These are phyloP conservation scores for Macropodus opercularis DNA, from an alignment of 2,797 vertebrate species.

Conservation along the genomic window DNA sequence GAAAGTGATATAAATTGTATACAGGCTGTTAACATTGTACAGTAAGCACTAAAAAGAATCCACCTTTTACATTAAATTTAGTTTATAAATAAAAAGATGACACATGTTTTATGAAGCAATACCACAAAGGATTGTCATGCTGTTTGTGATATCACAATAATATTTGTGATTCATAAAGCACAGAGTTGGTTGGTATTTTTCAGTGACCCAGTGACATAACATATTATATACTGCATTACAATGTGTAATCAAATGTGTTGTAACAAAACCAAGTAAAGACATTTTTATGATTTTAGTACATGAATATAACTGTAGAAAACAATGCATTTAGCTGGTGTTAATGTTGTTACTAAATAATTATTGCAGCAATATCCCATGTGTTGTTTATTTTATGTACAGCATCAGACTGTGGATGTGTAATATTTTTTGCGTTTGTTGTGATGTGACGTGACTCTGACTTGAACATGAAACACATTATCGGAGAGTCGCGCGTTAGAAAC, in stretches of 20 bases:
- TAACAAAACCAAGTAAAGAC: neutral
- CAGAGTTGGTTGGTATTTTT: too few relatives aligned
- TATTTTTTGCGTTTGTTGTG: too few relatives aligned
- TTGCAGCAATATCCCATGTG: slow-evolving; percentile 15
- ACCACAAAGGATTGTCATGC: too few relatives aligned
- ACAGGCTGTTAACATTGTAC: too few relatives aligned
- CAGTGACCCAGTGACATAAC: neutral
- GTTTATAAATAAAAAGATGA: slow-evolving; percentile 15
- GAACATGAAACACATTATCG: slow-evolving; percentile 21
- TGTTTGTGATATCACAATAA: too few relatives aligned
- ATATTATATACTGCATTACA: neutral
- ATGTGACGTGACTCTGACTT: neutral
- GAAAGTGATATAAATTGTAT: too few relatives aligned
- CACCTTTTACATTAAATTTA: slow-evolving; percentile 3
- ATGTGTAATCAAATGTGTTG: slow-evolving; percentile 5
- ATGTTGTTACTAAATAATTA: neutral
- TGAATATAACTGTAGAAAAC: slow-evolving; percentile 8
- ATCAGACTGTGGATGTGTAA: neutral
- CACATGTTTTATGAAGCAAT: too few relatives aligned
- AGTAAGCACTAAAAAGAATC: neutral
- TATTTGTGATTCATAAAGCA: too few relatives aligned
- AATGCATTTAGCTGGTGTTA: neutral
- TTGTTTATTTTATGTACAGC: neutral
- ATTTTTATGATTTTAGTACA: neutral
- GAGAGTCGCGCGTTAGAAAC: slow-evolving; percentile 34